These are phyloP conservation scores for Odontomachus brunneus DNA, from an alignment of 1,140 invertebrate species.

Conservation along the genomic window DNA sequence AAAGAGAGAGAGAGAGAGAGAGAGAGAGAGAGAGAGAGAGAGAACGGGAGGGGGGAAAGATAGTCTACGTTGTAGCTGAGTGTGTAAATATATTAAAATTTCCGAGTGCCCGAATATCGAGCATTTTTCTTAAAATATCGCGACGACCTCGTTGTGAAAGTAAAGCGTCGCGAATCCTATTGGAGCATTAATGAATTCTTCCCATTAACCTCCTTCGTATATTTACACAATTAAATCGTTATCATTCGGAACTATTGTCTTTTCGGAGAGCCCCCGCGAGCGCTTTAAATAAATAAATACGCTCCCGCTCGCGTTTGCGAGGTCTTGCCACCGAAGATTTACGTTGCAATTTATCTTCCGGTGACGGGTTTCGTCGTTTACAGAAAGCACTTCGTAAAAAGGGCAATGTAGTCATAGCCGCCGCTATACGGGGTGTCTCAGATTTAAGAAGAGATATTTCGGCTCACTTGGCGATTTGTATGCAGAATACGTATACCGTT, in stretches of 20 bases:
- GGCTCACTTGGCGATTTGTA: neutral
- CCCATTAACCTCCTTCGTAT: neutral
- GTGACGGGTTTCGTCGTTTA: slow-evolving; percentile 23
- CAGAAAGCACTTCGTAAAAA: slow-evolving; percentile 21
- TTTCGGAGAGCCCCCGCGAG: neutral
- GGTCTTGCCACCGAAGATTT: slow-evolving; percentile 17
- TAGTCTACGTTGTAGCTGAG: neutral
- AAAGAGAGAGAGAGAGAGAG: too few relatives aligned
- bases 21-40: too few relatives aligned
- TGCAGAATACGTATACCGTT: neutral
- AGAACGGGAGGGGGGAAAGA: too few relatives aligned
- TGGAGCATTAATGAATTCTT: neutral
- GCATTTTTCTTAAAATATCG: neutral
- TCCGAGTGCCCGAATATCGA: neutral
- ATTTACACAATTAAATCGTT: slow-evolving; percentile 30
- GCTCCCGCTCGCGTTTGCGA: neutral
- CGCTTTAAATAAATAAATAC: slow-evolving; percentile 36
- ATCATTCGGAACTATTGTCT: slow-evolving; percentile 25
- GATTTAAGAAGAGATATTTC: slow-evolving; percentile 10
- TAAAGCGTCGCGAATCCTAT: neutral
- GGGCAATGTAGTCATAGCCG: slow-evolving; percentile 20
- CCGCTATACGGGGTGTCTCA: neutral
- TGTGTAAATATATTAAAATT: neutral
- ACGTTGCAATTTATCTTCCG: slow-evolving; percentile 39
- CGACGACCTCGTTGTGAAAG: neutral